A percentile compares a stretch with the other conserved stretches of the same genome.
phyloP scores from a whole-genome alignment of 1,140 invertebrate genomes.

The Drosophila subobscura region DNA sequence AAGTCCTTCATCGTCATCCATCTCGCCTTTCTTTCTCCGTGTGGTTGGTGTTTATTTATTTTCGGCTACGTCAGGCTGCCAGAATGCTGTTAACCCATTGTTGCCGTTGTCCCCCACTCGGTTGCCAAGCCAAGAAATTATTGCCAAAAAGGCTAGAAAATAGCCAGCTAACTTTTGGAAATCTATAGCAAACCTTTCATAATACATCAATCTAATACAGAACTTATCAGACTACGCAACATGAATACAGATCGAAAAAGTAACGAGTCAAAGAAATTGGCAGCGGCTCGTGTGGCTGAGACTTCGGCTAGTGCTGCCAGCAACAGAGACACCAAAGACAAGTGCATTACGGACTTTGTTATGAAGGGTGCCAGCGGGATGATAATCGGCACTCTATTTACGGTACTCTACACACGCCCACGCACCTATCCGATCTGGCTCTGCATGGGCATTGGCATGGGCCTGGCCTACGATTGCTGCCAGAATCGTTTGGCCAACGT shows the following conservation, averaged over 20 bases:
- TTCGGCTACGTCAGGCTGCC: constrained; percentile 35
- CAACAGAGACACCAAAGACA: constrained; percentile 22
- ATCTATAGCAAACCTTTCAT: too few species aligned
- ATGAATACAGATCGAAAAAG: too few species aligned
- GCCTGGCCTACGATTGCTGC: constrained; percentile 54
- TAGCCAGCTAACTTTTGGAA: too few species aligned
- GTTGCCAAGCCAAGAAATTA: too few species aligned
- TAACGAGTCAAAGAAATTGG: too few species aligned
- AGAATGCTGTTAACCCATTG: constrained; percentile 45
- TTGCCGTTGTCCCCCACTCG: not conserved
- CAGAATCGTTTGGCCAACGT: constrained; percentile 17
- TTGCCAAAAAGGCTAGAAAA: not conserved
- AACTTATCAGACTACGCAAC: too few species aligned
- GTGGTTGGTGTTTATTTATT: constrained; percentile 33
- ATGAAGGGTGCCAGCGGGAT: constrained; percentile 49
- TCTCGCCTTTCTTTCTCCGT: constrained; percentile 14
- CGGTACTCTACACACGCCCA: constrained; percentile 43
- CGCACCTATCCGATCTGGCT: constrained; percentile 54
- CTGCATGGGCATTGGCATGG: constrained; percentile 41
- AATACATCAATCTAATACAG: too few species aligned
- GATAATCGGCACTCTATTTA: constrained; percentile 34
- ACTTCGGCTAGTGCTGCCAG: not conserved
- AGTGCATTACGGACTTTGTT: constrained; percentile 42
- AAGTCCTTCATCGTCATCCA: too few species aligned
- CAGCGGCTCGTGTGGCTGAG: too few species aligned